Percentiles rank a stretch among this genome's conserved stretches.
These are phyloP conservation scores for Gryllus bimaculatus DNA, from an alignment of 1,140 invertebrate genomes.

Conservation along the genomic window DNA sequence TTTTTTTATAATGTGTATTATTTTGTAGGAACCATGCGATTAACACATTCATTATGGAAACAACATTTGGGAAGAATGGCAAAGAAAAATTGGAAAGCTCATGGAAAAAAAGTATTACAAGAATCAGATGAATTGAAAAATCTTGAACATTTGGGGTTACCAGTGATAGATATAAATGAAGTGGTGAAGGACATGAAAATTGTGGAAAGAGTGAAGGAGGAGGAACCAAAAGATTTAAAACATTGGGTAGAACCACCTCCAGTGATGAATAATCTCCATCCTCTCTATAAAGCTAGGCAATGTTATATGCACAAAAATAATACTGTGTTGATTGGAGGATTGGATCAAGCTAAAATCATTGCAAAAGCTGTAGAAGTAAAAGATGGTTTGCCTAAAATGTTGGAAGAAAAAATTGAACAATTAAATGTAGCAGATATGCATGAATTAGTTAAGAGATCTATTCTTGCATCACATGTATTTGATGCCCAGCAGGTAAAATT, in stretches of 20 bases:
- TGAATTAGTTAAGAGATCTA: slow-evolving; percentile 40
- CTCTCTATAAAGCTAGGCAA: slow-evolving; percentile 49
- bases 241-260: slow-evolving; percentile 15
- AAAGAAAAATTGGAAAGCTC: neutral
- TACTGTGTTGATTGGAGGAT: slow-evolving; percentile 58
- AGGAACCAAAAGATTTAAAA: neutral
- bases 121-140: neutral
- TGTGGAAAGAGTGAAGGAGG: neutral
- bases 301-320: slow-evolving; percentile 48
- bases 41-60: neutral
- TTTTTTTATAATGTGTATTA: too few species aligned
- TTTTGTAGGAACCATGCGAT: neutral
- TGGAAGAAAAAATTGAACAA: slow-evolving; percentile 36
- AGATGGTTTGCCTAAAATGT: slow-evolving; percentile 46
- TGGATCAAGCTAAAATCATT: slow-evolving; percentile 59
- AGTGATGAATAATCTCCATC: slow-evolving; percentile 43
- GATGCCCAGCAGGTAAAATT: slow-evolving; percentile 68
- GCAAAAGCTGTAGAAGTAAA: slow-evolving; percentile 62
- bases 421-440: slow-evolving; percentile 30
- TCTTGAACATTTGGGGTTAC: neutral
- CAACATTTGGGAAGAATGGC: neutral
- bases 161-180: neutral
- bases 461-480: slow-evolving; percentile 61
- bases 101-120: neutral
- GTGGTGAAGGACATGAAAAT: neutral